Evolutionary conservation across 1,140 invertebrate genomes (phyloP), one percentile per base, ranked within the genome.

Genomic region (Cardiocondyla obscurior): DNA sequence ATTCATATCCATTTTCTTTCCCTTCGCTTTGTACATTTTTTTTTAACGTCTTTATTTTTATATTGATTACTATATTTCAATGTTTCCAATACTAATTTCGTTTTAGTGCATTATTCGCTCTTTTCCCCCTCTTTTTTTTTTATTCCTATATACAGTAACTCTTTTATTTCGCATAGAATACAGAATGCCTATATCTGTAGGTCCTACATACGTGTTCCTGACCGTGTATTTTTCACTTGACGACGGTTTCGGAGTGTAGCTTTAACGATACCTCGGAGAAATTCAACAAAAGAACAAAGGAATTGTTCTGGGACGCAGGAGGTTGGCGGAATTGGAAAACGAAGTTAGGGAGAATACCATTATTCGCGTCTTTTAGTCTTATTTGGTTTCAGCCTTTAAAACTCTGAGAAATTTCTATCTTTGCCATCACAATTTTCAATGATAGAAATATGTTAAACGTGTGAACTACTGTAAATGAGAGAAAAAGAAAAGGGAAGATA

Each of bases 231-330:
- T 79, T 79, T 67, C 74, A 79, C 49, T 79, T 55, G 74, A 69
- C 62, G 22, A 69, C 44, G 55, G 72, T 82, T 53, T 42, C 28
- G 28, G 55, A 76, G 53, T 57, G 65, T 44, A 82, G 81, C 28
- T 79, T 84, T 88, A 88, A 88, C 85, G 82, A 64, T 79, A 81
- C 86, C 86, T 88, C 60, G 81, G 86, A 87, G 86, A 88, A 87
- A 88, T 88, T 83, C 82, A 81, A 72, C 30, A 30, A 65, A 77
- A 82, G 12, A 49, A 22, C 16, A 65, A 42, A 58, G 46, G 51
- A 16, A 85, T 58, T 67, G 74, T 77, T 39, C 74, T 53, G 46
- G 62, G 74, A 36, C 74, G 36, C 33, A 30, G 62, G 49, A 69
- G 74, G 46, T 79, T 36, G 74, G 62, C 36, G 46, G 25, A 79